phyloP scores from a whole-genome alignment of 1,140 invertebrate species.

The Himalopsyche phryganea region DNA sequence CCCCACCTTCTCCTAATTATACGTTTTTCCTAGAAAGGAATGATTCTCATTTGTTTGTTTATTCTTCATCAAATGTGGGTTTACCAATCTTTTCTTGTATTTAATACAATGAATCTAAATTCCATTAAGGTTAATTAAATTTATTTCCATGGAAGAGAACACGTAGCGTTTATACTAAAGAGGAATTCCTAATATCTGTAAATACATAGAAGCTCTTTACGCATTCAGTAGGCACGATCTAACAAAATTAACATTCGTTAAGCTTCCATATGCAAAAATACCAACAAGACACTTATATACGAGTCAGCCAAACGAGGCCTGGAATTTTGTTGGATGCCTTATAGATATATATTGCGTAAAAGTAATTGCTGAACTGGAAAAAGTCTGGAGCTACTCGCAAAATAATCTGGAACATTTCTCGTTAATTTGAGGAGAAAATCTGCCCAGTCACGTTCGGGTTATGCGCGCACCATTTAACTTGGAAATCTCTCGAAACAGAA shows the following conservation, averaged over 20 bases:
- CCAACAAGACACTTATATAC: conserved; percentile 28
- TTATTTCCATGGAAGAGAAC: no score
- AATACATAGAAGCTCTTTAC: background rate
- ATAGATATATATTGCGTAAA: conserved; percentile 1
- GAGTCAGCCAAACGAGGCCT: conserved; percentile 3
- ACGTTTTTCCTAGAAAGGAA: no score
- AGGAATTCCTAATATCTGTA: background rate
- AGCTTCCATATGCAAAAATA: conserved; percentile 12
- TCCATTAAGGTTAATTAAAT: no score
- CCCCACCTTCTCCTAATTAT: no score
- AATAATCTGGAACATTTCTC: conserved; percentile 34
- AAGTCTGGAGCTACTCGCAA: conserved; percentile 27
- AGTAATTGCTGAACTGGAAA: conserved; percentile 34
- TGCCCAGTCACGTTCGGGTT: conserved; percentile 34
- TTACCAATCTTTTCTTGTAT: no score
- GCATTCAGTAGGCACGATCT: conserved; percentile 15
- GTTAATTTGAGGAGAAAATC: conserved; percentile 35
- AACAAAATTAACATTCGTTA: conserved; percentile 23
- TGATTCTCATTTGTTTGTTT: no score
- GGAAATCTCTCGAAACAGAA: conserved; percentile 19
- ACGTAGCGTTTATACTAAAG: no score
- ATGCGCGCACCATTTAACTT: conserved; percentile 34
- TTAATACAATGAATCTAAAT: no score
- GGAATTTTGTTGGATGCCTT: background rate
- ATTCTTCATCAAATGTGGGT: no score